These are phyloP conservation scores for Antrozous pallidus DNA, from an alignment of 2,797 vertebrate species.

Conservation along the genomic window DNA sequence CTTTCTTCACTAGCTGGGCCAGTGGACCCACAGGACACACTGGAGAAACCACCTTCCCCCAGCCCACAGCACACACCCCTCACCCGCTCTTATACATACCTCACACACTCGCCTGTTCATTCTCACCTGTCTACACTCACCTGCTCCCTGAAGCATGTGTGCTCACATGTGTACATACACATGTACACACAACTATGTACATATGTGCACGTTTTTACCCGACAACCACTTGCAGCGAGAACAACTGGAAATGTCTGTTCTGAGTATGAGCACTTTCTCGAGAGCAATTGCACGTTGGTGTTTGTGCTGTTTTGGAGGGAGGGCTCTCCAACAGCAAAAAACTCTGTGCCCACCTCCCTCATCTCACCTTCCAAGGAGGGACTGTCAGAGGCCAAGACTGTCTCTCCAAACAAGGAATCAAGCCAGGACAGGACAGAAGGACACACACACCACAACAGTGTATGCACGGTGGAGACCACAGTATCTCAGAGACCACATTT, in stretches of 20 bases:
- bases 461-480: fast-evolving
- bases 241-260: fast-evolving
- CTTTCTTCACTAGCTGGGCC: not conserved
- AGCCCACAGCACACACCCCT: fast-evolving
- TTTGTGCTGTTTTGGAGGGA: not conserved
- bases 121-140: not conserved
- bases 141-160: not conserved
- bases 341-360: too few relatives aligned
- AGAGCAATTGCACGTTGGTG: fast-evolving
- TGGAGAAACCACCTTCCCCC: not conserved
- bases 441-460: not conserved
- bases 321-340: not conserved
- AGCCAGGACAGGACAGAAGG: not conserved
- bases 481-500: not conserved
- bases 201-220: not conserved
- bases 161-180: not conserved
- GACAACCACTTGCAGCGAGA: not conserved
- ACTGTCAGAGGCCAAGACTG: not conserved
- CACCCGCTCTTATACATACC: too few relatives aligned
- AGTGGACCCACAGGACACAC: fast-evolving
- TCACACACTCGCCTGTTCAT: not conserved
- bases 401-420: not conserved
- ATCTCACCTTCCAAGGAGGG: not conserved
- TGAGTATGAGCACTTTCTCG: fast-evolving
- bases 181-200: not conserved